These are phyloP conservation scores for Oxystoma pomonae DNA, from an alignment of 2,888 invertebrate genomes.

Conservation along the genomic window DNA sequence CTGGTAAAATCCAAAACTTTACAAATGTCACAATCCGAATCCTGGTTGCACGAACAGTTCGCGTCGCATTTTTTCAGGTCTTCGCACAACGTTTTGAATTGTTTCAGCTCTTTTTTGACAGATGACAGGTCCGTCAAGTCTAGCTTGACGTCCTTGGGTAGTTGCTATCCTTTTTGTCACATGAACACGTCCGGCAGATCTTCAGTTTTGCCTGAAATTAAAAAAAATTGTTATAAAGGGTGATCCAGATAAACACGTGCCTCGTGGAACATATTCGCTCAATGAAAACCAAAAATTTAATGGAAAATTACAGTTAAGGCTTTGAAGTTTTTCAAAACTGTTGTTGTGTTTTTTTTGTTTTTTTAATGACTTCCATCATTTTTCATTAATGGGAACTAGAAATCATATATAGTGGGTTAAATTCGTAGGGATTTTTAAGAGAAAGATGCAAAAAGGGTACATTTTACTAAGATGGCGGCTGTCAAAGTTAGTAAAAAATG, in stretches of 20 bases:
- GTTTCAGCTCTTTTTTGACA: slow-evolving; percentile 42
- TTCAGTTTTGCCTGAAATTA: slow-evolving; percentile 19
- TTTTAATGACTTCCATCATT: too few species aligned
- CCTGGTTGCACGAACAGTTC: slow-evolving; percentile 45
- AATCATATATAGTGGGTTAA: too few species aligned
- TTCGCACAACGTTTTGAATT: slow-evolving; percentile 44
- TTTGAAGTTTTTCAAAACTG: too few species aligned
- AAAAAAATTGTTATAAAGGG: slow-evolving; percentile 3
- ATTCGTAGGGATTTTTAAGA: too few species aligned
- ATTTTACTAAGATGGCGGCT: too few species aligned
- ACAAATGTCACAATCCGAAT: slow-evolving; percentile 47
- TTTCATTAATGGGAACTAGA: too few species aligned
- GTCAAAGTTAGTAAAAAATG: too few species aligned
- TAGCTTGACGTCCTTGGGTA: slow-evolving; percentile 30
- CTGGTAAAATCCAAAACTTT: slow-evolving; percentile 46
- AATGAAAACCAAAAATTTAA: too few species aligned
- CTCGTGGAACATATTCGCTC: too few species aligned
- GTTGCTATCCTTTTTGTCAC: slow-evolving; percentile 59
- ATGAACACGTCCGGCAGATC: slow-evolving; percentile 71
- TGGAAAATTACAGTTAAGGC: too few species aligned
- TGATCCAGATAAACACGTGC: neutral
- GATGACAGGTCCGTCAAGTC: slow-evolving; percentile 35
- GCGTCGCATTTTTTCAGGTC: slow-evolving; percentile 46
- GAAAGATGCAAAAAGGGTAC: too few species aligned
- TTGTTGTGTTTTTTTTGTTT: too few species aligned